These are phyloP conservation scores for Himalopsyche tibetana DNA, from an alignment of 2,888 invertebrate species.

Conservation along the genomic window DNA sequence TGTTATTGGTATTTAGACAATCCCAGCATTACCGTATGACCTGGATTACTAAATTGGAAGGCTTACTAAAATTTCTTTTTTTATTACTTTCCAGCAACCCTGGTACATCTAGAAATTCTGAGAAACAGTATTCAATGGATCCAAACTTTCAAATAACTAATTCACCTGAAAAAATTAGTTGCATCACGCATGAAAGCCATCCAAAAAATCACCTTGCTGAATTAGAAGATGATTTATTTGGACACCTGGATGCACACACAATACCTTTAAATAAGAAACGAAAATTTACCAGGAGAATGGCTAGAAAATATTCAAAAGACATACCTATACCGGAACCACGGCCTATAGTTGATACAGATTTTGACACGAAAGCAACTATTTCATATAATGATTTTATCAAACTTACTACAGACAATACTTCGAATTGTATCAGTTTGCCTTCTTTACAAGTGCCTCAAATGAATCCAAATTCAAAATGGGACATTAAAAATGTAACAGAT, in stretches of 20 bases:
- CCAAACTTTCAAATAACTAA: conserved; percentile 53
- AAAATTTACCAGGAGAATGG: conserved; percentile 74
- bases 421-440: neutral
- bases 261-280: conserved; percentile 73
- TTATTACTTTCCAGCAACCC: neutral
- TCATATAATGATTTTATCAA: conserved; percentile 62
- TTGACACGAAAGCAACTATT: conserved; percentile 66
- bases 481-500: conserved; percentile 69
- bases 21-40: too few species aligned
- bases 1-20: too few species aligned
- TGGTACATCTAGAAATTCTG: conserved; percentile 16
- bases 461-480: conserved; percentile 70
- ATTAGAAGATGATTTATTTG: conserved; percentile 75
- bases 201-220: conserved; percentile 77
- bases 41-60: too few species aligned
- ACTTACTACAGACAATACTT: conserved; percentile 31
- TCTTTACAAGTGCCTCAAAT: conserved; percentile 19
- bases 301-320: conserved; percentile 69
- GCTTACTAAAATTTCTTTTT: neutral
- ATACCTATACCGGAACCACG: conserved; percentile 54
- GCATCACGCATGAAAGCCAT: conserved; percentile 70
- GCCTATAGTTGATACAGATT: neutral
- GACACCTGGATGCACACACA: conserved; percentile 71
- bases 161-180: conserved; percentile 2
- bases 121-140: conserved; percentile 56